Evolutionary conservation across 1,140 invertebrate genomes (phyloP).

Genomic region (Cotesia typhae): DNA sequence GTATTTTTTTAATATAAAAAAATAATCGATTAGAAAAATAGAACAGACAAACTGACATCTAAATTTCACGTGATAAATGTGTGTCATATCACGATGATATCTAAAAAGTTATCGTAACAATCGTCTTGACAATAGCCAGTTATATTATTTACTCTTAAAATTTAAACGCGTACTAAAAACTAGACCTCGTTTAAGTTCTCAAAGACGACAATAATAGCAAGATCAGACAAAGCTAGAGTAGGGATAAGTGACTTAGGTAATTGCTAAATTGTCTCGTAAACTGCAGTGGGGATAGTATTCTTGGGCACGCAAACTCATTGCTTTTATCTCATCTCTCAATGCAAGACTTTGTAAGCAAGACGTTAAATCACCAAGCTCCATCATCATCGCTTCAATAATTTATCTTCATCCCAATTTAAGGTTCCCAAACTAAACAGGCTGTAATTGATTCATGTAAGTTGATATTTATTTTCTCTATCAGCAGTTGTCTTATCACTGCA

Average conservation of each 20-base stretch:
- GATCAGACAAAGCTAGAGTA: neutral
- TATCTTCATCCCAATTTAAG: no score
- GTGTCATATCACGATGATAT: conserved; percentile 40
- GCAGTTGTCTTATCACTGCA: neutral
- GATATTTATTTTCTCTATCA: neutral
- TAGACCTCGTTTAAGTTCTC: conserved; percentile 50
- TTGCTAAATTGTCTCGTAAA: neutral
- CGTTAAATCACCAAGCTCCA: neutral
- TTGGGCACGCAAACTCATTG: conserved; percentile 42
- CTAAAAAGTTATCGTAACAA: no score
- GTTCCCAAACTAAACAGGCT: no score
- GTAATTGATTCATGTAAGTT: no score
- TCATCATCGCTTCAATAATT: neutral
- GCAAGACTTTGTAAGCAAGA: neutral
- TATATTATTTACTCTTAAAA: conserved; percentile 41
- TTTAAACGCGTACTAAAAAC: conserved; percentile 53
- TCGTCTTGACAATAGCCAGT: no score
- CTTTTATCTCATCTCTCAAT: neutral
- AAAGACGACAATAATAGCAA: conserved; percentile 20
- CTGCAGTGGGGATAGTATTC: conserved; percentile 17
- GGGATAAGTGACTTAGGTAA: neutral
- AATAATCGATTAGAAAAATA: conserved; percentile 3
- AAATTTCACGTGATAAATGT: conserved; percentile 50
- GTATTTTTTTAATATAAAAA: neutral
- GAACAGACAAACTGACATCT: conserved; percentile 48